Evolutionary conservation across 2,113 vertebrate genomes (phyloP), one percentile per base, ranked within the genome.

Genomic region (Daubentonia madagascariensis): DNA sequence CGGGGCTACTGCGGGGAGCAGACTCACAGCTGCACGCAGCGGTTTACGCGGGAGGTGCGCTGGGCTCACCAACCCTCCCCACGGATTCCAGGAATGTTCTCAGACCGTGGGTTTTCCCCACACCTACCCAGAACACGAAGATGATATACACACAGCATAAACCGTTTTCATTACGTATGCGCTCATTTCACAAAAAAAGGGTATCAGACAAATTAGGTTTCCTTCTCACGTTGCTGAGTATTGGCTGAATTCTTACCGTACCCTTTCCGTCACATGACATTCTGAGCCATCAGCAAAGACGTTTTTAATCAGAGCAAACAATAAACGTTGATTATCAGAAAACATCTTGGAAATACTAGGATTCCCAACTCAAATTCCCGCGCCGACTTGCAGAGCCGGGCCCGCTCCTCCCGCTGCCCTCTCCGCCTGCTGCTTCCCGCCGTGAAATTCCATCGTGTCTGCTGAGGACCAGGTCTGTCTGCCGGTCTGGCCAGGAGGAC

Each of bases 141-240:
- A 65, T 85, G 96, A 96, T 78, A 1, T 37, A 75, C 10, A 14
- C 4, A 0, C 18, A 1, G 43, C 92, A 23, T 4, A 75, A 48
- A 40, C 61, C 0, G 1, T 28, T 63, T 85, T 68, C 88, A 78
- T 94, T 94, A 73, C 7, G 11, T 8, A 35, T 3, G 32, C 0
- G 3, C 45, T 76, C 52, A 67, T 67, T 93, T 84, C 65, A 65
- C 85, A 25, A 73, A 17, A 57, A 92, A 57, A 85, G 14, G 61
- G 40, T 93, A 70, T 37, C 85, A 76, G 91, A 93, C 79, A 43
- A 87, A 90, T 96, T 63, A 90, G 92, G 67, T 25, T 95, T 91
- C 67, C 48, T 35, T 61, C n/a, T n/a, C n/a, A n/a, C n/a, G n/a
- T n/a, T n/a, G 22, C 43, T 37, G 1, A 37, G 67, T 45, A 20